Evolutionary conservation across 2,797 vertebrate genomes (phyloP).

Genomic region (Lepus oiostolus): DNA sequence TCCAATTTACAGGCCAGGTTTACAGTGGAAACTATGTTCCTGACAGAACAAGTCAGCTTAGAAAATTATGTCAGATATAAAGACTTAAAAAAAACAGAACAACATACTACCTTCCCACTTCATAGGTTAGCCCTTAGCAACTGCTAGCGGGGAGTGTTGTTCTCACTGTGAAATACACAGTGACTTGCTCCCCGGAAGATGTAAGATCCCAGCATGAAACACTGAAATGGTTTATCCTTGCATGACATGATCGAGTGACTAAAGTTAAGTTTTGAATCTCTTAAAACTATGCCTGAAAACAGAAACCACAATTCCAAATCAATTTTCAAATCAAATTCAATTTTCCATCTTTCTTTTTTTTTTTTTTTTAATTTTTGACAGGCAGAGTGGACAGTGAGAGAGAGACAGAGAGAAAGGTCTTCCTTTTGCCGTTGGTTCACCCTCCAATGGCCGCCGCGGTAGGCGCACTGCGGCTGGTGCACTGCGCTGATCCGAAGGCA

Average conservation of each 20-base stretch:
- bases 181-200: not conserved
- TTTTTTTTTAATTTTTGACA: too few species aligned
- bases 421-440: too few species aligned
- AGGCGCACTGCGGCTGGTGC: too few species aligned
- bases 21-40: constrained; percentile 98
- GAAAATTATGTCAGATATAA: constrained; percentile 25
- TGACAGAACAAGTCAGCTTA: constrained; percentile 82
- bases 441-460: too few species aligned
- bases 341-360: constrained; percentile 38
- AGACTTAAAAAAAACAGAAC: not conserved
- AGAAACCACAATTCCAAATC: constrained; percentile 40
- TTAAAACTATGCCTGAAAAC: constrained; percentile 37
- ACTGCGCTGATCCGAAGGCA: too few species aligned
- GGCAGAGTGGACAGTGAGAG: too few species aligned
- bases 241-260: constrained; percentile 3
- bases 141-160: constrained; percentile 18
- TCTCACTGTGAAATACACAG: not conserved
- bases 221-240: constrained; percentile 44
- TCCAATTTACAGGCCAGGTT: constrained; percentile 96
- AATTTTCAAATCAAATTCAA: constrained; percentile 53
- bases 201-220: not conserved
- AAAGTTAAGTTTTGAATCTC: constrained; percentile 61
- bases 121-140: not conserved
- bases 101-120: not conserved
- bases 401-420: too few species aligned